phyloP scores from a whole-genome alignment of 2,113 vertebrate species.

The Caracal caracal region DNA sequence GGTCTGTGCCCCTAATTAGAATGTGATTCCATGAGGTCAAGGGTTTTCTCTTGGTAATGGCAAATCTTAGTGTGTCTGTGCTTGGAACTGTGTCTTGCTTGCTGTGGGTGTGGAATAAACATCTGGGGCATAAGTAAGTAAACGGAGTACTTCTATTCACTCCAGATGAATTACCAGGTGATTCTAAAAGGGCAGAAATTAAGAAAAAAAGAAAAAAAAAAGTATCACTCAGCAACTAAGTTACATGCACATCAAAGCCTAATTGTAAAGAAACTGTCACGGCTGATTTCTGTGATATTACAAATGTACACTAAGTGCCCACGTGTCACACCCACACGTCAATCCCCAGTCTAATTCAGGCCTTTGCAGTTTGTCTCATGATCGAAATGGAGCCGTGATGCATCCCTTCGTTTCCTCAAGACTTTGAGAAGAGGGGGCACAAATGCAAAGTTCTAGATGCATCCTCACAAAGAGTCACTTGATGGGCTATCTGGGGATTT shows the following conservation, averaged over 20 bases:
- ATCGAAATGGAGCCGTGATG: not conserved
- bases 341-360: too few relatives aligned
- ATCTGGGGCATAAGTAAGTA: not conserved
- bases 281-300: not conserved
- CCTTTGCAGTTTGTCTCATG: not conserved
- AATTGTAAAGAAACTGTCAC: not conserved
- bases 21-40: not conserved
- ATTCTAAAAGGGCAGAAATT: not conserved
- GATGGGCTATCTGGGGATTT: too few relatives aligned
- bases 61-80: not conserved
- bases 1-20: not conserved
- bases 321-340: not conserved
- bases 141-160: not conserved
- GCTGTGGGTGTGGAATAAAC: not conserved
- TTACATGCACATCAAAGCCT: not conserved
- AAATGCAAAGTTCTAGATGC: not conserved
- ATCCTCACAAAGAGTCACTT: not conserved
- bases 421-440: not conserved
- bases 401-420: not conserved
- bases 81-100: not conserved
- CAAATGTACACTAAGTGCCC: not conserved
- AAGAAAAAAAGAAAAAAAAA: not conserved
- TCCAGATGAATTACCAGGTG: not conserved
- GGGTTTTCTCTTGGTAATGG: not conserved
- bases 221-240: not conserved